These are phyloP conservation scores for Romanogobio albipinnatus DNA, from an alignment of 2,113 vertebrate genomes.

Conservation along the genomic window DNA sequence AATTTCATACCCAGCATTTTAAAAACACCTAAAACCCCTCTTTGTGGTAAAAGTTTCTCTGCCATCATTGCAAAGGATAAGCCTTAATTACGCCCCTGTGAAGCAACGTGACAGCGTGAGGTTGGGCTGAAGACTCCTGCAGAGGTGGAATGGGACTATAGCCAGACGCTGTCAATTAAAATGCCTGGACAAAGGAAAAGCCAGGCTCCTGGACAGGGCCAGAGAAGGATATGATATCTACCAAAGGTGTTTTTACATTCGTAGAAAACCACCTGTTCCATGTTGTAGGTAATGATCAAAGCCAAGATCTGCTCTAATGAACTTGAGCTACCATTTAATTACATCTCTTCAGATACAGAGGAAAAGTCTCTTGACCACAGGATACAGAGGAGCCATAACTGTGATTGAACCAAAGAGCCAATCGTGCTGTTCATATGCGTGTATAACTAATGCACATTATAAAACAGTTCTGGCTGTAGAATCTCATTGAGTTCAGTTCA, in stretches of 20 bases:
- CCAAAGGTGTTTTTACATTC: slow-evolving; percentile 9
- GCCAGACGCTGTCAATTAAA: slow-evolving; percentile 48
- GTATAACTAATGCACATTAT: not conserved
- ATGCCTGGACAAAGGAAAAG: slow-evolving; percentile 1
- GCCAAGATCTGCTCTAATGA: slow-evolving; percentile 21
- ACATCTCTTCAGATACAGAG: not conserved
- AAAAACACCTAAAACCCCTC: not conserved
- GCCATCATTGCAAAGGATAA: not conserved
- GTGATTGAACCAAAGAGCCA: not conserved
- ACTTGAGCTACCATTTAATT: slow-evolving; percentile 12
- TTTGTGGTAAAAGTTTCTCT: slow-evolving; percentile 22
- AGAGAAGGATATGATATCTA: slow-evolving; percentile 20
- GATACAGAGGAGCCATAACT: not conserved
- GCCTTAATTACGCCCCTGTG: slow-evolving; percentile 28
- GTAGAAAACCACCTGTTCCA: slow-evolving; percentile 17
- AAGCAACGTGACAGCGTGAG: slow-evolving; percentile 21
- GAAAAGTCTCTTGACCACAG: slow-evolving; percentile 21
- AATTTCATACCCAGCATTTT: not conserved
- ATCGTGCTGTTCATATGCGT: not conserved
- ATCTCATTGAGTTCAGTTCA: not conserved
- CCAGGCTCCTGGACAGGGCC: not conserved
- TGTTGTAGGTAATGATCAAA: not conserved
- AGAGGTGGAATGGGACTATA: slow-evolving; percentile 21
- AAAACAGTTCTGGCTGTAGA: not conserved
- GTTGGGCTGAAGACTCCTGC: slow-evolving; percentile 21